phyloP scores from a whole-genome alignment of 2,113 vertebrate species.

The Bujurquina vittata region DNA sequence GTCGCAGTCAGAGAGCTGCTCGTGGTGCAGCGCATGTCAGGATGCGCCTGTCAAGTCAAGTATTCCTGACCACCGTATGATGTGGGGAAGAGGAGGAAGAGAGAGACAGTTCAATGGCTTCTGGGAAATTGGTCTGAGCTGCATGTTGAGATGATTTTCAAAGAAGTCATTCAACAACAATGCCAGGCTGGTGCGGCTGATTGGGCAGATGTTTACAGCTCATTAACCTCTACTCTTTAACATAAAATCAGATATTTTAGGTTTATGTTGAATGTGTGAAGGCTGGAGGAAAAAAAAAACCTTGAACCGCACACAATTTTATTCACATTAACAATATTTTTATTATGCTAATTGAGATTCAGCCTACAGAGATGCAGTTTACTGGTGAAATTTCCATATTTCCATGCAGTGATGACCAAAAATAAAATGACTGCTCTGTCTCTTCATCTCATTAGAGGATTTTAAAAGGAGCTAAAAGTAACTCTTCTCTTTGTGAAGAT shows the following conservation, averaged over 20 bases:
- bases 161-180: conserved; percentile 7
- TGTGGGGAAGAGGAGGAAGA: conserved; percentile 15
- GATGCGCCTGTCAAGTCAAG: conserved; percentile 61
- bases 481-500: background rate
- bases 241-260: background rate
- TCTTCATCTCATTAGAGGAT: background rate
- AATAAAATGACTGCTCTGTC: background rate
- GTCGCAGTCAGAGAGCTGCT: conserved; percentile 52
- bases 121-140: conserved; percentile 41
- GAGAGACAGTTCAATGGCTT: conserved; percentile 48
- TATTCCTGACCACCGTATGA: conserved; percentile 55
- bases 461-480: background rate
- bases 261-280: background rate
- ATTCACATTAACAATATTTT: background rate
- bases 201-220: background rate
- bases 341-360: background rate
- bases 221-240: background rate
- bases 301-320: background rate
- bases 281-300: background rate
- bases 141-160: conserved; percentile 43
- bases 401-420: background rate
- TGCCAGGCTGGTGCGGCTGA: background rate
- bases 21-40: conserved; percentile 54
- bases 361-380: background rate
- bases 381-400: background rate